A percentile compares a stretch with the other conserved stretches of the same genome.
Evolutionary conservation across 2,113 vertebrate species (phyloP).

Genomic region (Colinus virginianus): DNA sequence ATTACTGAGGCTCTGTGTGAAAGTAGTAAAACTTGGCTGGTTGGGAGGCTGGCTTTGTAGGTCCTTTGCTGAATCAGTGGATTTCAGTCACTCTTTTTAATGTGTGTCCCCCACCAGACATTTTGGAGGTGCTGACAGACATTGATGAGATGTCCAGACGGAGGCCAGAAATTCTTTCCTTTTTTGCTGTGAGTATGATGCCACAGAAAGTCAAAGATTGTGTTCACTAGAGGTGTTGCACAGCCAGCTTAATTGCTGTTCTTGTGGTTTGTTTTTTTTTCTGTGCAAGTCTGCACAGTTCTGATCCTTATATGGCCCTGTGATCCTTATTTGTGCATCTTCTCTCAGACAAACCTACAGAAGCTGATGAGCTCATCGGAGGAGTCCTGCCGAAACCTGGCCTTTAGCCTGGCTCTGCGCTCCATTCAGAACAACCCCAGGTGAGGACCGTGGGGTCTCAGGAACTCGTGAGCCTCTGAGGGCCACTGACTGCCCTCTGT

Average conservation of each 20-base stretch:
- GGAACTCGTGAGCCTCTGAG: not conserved
- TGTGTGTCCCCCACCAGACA: constrained; percentile 78
- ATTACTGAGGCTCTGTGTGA: not conserved
- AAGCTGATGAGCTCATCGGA: constrained; percentile 93
- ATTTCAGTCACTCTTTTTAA: not conserved
- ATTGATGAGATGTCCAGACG: constrained; percentile 97
- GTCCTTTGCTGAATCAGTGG: not conserved
- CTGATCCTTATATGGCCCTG: not conserved
- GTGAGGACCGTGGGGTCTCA: constrained; percentile 62
- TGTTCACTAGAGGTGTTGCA: not conserved
- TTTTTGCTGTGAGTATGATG: constrained; percentile 89
- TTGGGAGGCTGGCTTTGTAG: not conserved
- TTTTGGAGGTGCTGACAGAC: constrained; percentile 93
- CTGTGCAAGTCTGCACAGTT: not conserved
- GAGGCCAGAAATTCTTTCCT: constrained; percentile 93
- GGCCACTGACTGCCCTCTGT: not conserved
- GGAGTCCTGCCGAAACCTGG: constrained; percentile 92
- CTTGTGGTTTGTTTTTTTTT: not conserved
- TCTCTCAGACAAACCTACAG: constrained; percentile 90
- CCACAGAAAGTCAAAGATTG: not conserved
- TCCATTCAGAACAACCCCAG: constrained; percentile 94
- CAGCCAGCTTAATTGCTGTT: not conserved
- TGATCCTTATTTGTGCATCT: not conserved
- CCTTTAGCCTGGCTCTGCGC: constrained; percentile 92
- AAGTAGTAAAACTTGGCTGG: not conserved